Evolutionary conservation across 2,888 invertebrate genomes (phyloP), one percentile per base, ranked within the genome.

Genomic region (Heliconius ismenius): DNA sequence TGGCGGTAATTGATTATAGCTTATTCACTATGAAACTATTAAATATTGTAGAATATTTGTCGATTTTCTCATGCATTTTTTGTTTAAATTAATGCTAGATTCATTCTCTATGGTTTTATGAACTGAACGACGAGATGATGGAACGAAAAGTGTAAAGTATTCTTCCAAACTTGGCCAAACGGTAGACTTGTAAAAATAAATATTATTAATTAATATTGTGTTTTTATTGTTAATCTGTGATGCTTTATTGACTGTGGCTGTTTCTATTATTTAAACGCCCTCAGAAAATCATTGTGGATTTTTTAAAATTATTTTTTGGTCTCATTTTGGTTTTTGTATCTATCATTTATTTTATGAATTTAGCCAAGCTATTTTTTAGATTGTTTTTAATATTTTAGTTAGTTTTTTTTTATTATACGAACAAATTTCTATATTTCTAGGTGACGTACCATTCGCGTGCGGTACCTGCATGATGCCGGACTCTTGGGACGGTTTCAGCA

Each of bases 111-210:
- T 63, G 60, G 72, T 80, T 79, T 79, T 73, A 75, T 76, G 76
- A 78, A 77, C 13, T 74, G 60, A 70, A 77, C 43, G 67, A 80
- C 69, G 78, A 76, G 77, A 77, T 75, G 76, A 83, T 84, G 83
- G 83, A 88, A 86, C 84, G 89, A 89, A 88, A 82, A 78, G 81
- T 83, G 83, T 83, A 85, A 86, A 86, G 86, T 90, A 90, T 90
- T 92, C 93, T 93, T 93, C 93, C 92, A 91, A 86, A 88, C 88
- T 90, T 87, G 91, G 92, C 92, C 92, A 93, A 93, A 85, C 74
- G 83, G 89, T 91, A 92, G 90, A 88, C 85, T 87, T 89, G 89
- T 91, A 89, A 87, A 88, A 93, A 92, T 92, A 92, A 93, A 92
- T 88, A 91, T 81, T 82, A 83, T 80, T 82, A 81, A 81, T 79